These are phyloP conservation scores for Carduelis carduelis DNA, from an alignment of 2,797 vertebrate genomes.

Conservation along the genomic window DNA sequence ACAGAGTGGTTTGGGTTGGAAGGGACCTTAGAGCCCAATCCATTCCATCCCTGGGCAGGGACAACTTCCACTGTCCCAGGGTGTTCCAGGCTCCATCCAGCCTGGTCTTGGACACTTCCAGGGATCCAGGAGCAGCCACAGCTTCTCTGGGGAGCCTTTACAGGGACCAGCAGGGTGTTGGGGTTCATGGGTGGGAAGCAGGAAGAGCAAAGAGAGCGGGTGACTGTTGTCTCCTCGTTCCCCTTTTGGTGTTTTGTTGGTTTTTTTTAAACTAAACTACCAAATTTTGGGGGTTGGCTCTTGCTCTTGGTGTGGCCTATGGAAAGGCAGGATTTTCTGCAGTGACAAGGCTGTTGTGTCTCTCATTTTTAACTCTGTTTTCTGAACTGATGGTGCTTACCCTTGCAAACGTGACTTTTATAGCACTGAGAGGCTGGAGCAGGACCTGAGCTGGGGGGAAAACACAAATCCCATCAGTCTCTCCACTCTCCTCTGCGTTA, in stretches of 20 bases:
- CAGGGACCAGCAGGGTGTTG: neutral
- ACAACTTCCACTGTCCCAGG: neutral
- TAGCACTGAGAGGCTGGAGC: neutral
- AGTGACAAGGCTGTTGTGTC: neutral
- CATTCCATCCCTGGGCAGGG: neutral
- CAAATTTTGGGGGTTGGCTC: fast-evolving
- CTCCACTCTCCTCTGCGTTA: neutral
- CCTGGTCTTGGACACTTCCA: neutral
- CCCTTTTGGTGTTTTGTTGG: neutral
- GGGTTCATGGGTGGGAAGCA: neutral
- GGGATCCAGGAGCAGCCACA: neutral
- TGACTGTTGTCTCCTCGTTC: neutral
- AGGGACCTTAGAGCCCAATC: neutral
- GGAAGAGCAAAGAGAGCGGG: neutral
- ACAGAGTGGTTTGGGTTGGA: fast-evolving
- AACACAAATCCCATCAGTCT: neutral
- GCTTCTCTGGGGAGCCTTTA: neutral
- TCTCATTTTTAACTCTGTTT: neutral
- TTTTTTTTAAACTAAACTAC: neutral
- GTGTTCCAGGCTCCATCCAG: neutral
- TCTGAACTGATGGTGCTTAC: neutral
- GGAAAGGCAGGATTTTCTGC: no score
- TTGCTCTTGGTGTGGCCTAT: neutral
- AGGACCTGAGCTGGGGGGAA: neutral
- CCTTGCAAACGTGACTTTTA: neutral